Evolutionary conservation across 35 echinoderm and acorn worm genomes (phyloP), one percentile per base, ranked within the genome.

Genomic region (Heliocidaris erythrogramma): DNA sequence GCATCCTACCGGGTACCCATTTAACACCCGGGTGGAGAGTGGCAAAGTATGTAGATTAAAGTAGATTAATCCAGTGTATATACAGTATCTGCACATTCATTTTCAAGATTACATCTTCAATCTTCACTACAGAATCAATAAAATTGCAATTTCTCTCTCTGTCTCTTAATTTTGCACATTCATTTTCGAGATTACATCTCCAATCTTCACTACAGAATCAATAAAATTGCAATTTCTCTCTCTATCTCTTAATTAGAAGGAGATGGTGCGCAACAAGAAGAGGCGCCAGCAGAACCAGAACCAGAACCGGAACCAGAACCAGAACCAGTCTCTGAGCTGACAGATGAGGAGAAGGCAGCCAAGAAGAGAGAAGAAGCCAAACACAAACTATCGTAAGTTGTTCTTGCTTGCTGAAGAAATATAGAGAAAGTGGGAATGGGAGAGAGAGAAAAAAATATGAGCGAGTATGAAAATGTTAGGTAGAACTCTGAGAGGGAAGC

Each of bases 301-400:
- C 89, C 85, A 29, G 31, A 89, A 10, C 48, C 91, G 0, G 91
- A 92, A 59, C 91, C 91, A 30, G 91, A 92, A 30, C 91, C 91
- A 30, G 94, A 86, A 95, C 94, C 94, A 32, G 94, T 31, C 7
- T 30, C 48, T 13, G 94, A 95, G n/a, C 32, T 59, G 31, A 89
- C 85, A 47, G 94, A 86, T 30, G 94, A 95, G 14, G 94, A 95
- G 48, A 95, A 90, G 29, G 94, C 94, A 27, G 94, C 94, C 59
- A 93, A 95, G 50, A 97, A 95, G 86, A 95, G 88, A 90, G 92
- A 95, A n/a, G 92, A 52, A 69, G 94, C 94, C 18, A 4, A 91
- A 50, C 49, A 94, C 6, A 97, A 97, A 90, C 48, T 95, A 18
- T 90, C 31, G 52, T 27, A 59, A 88, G 32, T 94, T 85, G 65